Base-by-base conservation (phyloP, 2,113 vertebrate genomes). In the Cyanocitta stelleri region DNA sequence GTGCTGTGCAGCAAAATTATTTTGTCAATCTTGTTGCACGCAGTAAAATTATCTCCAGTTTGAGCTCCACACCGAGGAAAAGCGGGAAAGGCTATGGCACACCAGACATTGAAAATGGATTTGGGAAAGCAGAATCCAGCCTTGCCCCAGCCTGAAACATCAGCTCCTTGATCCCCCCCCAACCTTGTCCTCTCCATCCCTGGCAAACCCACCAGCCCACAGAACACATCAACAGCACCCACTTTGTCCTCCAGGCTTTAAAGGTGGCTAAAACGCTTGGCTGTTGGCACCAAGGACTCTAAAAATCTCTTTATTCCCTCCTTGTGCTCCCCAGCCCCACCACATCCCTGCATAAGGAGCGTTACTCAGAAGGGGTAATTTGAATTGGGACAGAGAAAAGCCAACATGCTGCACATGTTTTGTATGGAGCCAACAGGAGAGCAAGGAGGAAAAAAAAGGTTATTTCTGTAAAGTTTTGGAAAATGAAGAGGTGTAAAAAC, bases 401-500 rank as follows among this genome's bases (percentile, higher is more conserved):
- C 8, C 67, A 32, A 8, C 6, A 19, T 13, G 35, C 52, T n/a
- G 48, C 55, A 41, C 1, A 3, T 1, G 1, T 13, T 52, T 7
- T 17, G 18, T 4, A 29, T 44, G 66, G 26, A 37, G 27, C 21
- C 43, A 72, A 44, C 24, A 35, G 66, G 19, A 61, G 39, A 83
- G 41, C 18, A 46, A 33, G 10, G 49, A 64, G 22, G 17, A 12
- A 48, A 56, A 63, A 71, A 71, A 84, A 55, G 13, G 61, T 23
- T 58, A n/a, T 67, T 93, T 85, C 55, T 15, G 13, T 16, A 27
- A 67, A 51, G 48, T 33, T 88, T 39, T 74, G 61, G 61, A 41
- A 81, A 89, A 81, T 26, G 13, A 48, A 44, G 33, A 77, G 20
- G 22, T 48, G 51, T 33, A 56, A 71, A 77, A 72, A 64, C 20